Percentiles rank a stretch among this genome's conserved stretches.
phyloP scores from a whole-genome alignment of 2,888 invertebrate genomes.

The Tetrapedia diversipes region DNA sequence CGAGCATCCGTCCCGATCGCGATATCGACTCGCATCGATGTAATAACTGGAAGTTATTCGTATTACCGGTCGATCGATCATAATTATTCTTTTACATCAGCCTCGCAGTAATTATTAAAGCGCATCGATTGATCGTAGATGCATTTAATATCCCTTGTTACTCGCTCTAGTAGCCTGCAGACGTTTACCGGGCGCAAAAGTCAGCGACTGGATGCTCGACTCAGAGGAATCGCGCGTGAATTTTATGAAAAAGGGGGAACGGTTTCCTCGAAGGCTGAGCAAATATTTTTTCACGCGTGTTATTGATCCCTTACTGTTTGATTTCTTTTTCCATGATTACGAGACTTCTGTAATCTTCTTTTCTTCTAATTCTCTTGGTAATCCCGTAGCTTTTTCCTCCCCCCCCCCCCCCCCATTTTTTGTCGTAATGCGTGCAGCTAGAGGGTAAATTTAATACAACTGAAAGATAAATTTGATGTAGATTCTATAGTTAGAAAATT shows the following conservation, averaged over 20 bases:
- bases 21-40: conserved; percentile 8
- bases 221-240: neutral
- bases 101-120: conserved; percentile 41
- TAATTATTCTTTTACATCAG: conserved; percentile 31
- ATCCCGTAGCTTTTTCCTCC: neutral
- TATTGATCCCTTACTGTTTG: neutral
- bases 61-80: conserved; percentile 28
- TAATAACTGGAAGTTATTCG: conserved; percentile 47
- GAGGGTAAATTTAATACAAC: too few species aligned
- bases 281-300: neutral
- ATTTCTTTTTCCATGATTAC: too few species aligned
- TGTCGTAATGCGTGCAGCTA: too few species aligned
- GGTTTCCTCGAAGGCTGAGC: neutral
- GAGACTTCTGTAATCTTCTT: too few species aligned
- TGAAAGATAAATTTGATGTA: too few species aligned
- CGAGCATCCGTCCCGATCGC: neutral
- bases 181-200: neutral
- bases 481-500: too few species aligned
- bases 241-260: neutral
- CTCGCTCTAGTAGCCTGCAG: conserved; percentile 7
- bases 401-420: too few species aligned
- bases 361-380: too few species aligned
- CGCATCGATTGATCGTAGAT: conserved; percentile 23
- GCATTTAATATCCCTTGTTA: conserved; percentile 28
- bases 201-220: conserved; percentile 4